phyloP scores from a whole-genome alignment of 2,888 invertebrate genomes.

The Meloe dianella region DNA sequence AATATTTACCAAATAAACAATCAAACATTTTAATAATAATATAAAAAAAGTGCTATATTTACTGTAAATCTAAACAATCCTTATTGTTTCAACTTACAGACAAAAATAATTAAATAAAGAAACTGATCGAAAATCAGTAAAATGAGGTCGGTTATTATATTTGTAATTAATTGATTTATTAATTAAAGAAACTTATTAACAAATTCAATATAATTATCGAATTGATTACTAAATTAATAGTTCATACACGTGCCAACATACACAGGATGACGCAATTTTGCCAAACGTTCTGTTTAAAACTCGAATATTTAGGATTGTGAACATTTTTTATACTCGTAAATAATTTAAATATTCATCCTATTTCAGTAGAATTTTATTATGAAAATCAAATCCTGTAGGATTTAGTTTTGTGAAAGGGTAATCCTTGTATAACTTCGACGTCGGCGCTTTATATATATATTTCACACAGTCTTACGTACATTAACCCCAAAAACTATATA shows the following conservation, averaged over 20 bases:
- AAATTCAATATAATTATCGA: background rate
- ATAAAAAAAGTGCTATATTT: background rate
- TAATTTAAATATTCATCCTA: background rate
- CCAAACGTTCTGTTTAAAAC: background rate
- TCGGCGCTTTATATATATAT: constrained; percentile 6
- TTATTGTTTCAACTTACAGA: too few species aligned
- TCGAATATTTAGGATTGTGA: too few species aligned
- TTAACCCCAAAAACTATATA: constrained; percentile 1
- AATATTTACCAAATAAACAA: background rate
- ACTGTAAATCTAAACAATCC: background rate
- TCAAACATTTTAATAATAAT: background rate
- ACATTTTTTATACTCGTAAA: background rate
- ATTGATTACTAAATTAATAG: background rate
- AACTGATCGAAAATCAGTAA: background rate
- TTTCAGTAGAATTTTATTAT: background rate
- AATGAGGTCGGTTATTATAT: background rate
- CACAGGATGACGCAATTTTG: background rate
- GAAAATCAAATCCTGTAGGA: background rate
- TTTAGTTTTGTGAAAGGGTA: background rate
- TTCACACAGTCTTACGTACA: constrained; percentile 5
- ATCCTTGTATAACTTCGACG: constrained; percentile 1
- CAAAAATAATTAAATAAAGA: too few species aligned
- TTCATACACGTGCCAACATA: background rate
- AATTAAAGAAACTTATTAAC: background rate
- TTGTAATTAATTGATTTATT: background rate